Evolutionary conservation across 1,140 invertebrate genomes (phyloP).

Genomic region (Zaprionus inermis): DNA sequence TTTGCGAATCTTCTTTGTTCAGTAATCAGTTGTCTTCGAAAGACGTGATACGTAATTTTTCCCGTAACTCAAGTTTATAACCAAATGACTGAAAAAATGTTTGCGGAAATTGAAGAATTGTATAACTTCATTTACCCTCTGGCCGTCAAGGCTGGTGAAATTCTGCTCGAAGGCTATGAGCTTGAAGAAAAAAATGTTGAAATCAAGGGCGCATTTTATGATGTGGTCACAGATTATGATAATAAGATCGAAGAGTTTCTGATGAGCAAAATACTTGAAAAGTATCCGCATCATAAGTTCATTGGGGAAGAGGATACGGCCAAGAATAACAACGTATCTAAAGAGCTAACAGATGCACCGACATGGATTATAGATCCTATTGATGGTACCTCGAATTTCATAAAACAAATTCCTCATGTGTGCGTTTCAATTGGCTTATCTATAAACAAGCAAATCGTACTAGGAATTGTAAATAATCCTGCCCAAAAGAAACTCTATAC

Average conservation of each 20-base stretch:
- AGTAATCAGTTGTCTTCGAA: slow-evolving; percentile 52
- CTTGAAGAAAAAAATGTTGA: slow-evolving; percentile 83
- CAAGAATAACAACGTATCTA: slow-evolving; percentile 86
- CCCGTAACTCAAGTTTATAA: slow-evolving; percentile 22
- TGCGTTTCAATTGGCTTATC: slow-evolving; percentile 88
- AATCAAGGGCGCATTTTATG: slow-evolving; percentile 88
- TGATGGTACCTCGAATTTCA: slow-evolving; percentile 91
- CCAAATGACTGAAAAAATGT: slow-evolving; percentile 47
- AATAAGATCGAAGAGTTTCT: slow-evolving; percentile 91
- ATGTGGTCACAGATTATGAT: slow-evolving; percentile 94
- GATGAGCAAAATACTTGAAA: slow-evolving; percentile 87
- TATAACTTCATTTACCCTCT: slow-evolving; percentile 86
- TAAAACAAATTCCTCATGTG: slow-evolving; percentile 87
- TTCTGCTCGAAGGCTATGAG: slow-evolving; percentile 85
- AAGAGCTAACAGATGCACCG: slow-evolving; percentile 89
- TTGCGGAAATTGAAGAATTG: slow-evolving; percentile 85
- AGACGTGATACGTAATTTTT: slow-evolving; percentile 27
- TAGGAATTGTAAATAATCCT: slow-evolving; percentile 92
- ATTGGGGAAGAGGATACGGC: slow-evolving; percentile 92
- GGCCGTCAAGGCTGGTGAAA: slow-evolving; percentile 69
- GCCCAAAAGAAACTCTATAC: slow-evolving; percentile 90
- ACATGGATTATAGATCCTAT: slow-evolving; percentile 96
- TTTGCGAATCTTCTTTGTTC: slow-evolving; percentile 26
- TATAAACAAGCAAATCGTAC: slow-evolving; percentile 87
- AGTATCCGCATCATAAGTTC: slow-evolving; percentile 92